A percentile compares a stretch with the other conserved stretches of the same genome.
phyloP scores from a whole-genome alignment of 92 coral and sea anemone species.

The Chrysogorgia sp. region DNA sequence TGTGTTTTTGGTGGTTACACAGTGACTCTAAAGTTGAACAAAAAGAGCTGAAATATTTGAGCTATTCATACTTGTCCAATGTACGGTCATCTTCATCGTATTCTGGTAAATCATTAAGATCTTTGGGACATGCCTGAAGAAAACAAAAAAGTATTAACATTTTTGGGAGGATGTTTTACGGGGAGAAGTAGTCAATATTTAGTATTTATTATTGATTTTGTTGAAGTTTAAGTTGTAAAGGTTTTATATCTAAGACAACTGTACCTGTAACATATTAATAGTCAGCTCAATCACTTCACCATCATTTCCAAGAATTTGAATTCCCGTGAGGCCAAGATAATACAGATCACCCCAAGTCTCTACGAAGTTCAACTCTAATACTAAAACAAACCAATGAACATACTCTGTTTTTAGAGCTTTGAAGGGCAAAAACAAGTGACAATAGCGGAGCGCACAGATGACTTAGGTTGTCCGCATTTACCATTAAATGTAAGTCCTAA shows the following conservation, averaged over 20 bases:
- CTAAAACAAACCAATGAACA: constrained; percentile 50
- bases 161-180: too few relatives aligned
- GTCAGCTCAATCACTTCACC: constrained; percentile 70
- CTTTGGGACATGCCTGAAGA: constrained; percentile 81
- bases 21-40: too few relatives aligned
- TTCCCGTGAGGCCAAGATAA: constrained; percentile 90
- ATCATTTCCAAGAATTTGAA: constrained; percentile 70
- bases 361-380: constrained; percentile 77
- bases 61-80: constrained; percentile 82
- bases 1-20: too few relatives aligned
- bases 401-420: too few relatives aligned
- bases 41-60: neutral
- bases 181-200: too few relatives aligned
- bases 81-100: constrained; percentile 95
- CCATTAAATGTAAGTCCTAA: too few relatives aligned
- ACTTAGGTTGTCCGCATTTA: too few relatives aligned
- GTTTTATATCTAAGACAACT: neutral
- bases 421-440: too few relatives aligned
- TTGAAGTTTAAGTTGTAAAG: neutral
- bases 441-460: too few relatives aligned
- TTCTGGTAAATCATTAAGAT: constrained; percentile 88
- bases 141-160: neutral
- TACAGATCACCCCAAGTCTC: constrained; percentile 94
- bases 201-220: too few relatives aligned
- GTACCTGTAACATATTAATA: constrained; percentile 74